Evolutionary conservation across 2,888 invertebrate species (phyloP).

Genomic region (Drosophila fungiperda): DNA sequence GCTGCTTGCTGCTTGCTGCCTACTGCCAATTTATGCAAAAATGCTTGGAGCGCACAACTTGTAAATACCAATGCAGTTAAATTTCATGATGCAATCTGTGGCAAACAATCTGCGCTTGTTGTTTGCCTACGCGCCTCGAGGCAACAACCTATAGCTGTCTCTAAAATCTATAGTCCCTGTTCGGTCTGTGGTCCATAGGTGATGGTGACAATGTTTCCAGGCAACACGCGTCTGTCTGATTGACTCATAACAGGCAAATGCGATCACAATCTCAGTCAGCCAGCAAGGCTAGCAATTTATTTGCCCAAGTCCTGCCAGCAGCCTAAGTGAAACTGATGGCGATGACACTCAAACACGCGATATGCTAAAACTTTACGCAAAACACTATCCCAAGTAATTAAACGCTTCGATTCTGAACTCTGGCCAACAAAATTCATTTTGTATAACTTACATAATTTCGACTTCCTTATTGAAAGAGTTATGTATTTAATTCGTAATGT

Average conservation of each 20-base stretch:
- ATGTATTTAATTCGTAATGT: background rate
- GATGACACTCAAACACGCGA: conserved; percentile 66
- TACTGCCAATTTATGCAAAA: conserved; percentile 75
- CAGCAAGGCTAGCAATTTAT: conserved; percentile 62
- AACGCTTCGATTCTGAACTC: conserved; percentile 1
- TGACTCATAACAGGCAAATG: conserved; percentile 76
- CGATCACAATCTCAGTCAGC: conserved; percentile 65
- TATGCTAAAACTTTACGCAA: conserved; percentile 22
- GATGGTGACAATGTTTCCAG: conserved; percentile 74
- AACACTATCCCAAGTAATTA: conserved; percentile 23
- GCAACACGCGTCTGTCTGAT: conserved; percentile 65
- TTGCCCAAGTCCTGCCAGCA: conserved; percentile 59
- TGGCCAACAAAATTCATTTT: background rate
- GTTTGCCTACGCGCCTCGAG: conserved; percentile 60
- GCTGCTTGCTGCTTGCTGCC: conserved; percentile 4
- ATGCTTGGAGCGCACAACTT: conserved; percentile 51
- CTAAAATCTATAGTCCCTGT: conserved; percentile 14
- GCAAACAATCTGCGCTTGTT: conserved; percentile 69
- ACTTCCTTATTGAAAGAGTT: background rate
- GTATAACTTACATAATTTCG: background rate
- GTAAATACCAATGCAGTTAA: conserved; percentile 61
- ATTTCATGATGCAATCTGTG: conserved; percentile 74
- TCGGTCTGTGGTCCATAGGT: conserved; percentile 39
- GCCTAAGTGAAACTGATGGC: conserved; percentile 71
- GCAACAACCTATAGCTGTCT: conserved; percentile 19